Base-by-base conservation (phyloP, 2,113 vertebrate species). In the Anguilla rostrata region DNA sequence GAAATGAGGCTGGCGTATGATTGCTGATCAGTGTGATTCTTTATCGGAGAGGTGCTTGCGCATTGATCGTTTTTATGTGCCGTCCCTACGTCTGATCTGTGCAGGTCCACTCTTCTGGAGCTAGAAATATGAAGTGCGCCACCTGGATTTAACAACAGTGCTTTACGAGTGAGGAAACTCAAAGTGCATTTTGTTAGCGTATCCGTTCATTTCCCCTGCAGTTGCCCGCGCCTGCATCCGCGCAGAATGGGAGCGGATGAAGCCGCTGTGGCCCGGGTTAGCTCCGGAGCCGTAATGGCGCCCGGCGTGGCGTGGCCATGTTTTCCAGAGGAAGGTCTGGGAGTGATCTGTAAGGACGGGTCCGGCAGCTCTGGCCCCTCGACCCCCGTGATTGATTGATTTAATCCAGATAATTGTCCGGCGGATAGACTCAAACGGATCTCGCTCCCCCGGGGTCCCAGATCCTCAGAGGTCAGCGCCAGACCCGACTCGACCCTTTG, bases 301-400 rank as follows among this genome's bases (percentile, higher is more conserved):
- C 26, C 1, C 26, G n/a, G 26, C 71, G 34, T 16, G 49, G 49
- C 12, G 63, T 12, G 71, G 43, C 43, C 5, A 8, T 46, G 43
- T 46, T 46, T 2, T 46, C 8, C 4, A 2, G 5, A 8, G 43
- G 43, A 46, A 8, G 43, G 43, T 46, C 5, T 22, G 18, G 60
- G 60, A 22, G 60, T 4, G 60, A 26, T 66, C 26, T 66, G 92
- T 92, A 90, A 87, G 83, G 91, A 88, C 8, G 71, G 9, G 63
- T 20, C 6, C 22, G 56, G 63, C 2, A 86, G 91, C 87, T 89
- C 89, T 90, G 40, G 87, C 90, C 86, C 89, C 89, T 90, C 53
- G 87, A 89, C 86, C 89, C 91, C 87, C 87, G 88, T 94, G 94
- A 95, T 94, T 92, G 93, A 95, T 92, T 92, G 93, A 93, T 93